Evolutionary conservation across 2,888 invertebrate genomes (phyloP), one percentile per base, ranked within the genome.

Genomic region (Melanostoma scalare): DNA sequence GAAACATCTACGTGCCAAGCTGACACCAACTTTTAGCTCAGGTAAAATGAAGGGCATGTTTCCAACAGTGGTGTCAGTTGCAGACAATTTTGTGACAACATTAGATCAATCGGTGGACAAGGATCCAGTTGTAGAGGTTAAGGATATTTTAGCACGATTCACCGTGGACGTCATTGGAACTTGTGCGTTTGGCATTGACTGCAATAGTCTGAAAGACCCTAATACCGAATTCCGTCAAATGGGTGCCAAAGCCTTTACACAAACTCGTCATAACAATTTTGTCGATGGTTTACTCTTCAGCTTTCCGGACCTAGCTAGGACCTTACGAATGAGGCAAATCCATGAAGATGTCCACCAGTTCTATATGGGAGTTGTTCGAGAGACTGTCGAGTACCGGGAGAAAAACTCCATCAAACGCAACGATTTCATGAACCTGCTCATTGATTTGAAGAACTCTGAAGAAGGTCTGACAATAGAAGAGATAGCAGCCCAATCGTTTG

Each of bases 401-500:
- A 85, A 89, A 84, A 86, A 89, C 69, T 86, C 88, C 3, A 69
- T 90, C 1, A 86, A 89, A 86, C 85, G 93, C 8, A 92, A 92
- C 68, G 92, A 93, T 85, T 93, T 93, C 74, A 87, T 93, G 31
- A 92, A 93, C 71, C 86, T 92, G 42, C 86, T 93, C 71, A 88
- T 92, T 3, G 91, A 92, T n/a, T 81, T 90, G 55, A 90, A 89
- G 85, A 91, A 90, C 52, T 90, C 92, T 77, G 89, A 89, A 52
- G 67, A 87, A 2, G 74, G 86, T 2, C 52, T 87, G 1, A 71
- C 90, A 0, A 75, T 85, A 0, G 90, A 92, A 2, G 88, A 93
- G 55, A 87, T 94, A 10, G 89, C 92, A 0, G 92, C 93, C 0
- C 93, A 94, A 76, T 92, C 93, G 5, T 89, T 93, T 55, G 88